Base-by-base conservation (phyloP, 1,140 invertebrate genomes). In the Sitophilus oryzae region DNA sequence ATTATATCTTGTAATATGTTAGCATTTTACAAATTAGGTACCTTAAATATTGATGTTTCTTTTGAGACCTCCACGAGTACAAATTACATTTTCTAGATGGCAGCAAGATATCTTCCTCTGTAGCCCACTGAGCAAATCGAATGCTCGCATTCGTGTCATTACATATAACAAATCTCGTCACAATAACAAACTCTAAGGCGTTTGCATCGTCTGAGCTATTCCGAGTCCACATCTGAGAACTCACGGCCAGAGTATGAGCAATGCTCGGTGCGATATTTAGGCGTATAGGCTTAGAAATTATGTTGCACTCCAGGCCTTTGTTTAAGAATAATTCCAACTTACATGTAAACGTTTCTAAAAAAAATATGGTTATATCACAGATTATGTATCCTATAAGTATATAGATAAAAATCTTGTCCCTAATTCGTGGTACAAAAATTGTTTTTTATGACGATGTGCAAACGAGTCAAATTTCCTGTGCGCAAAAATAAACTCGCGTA, bases 91-190 rank as follows among this genome's bases (percentile, higher is more conserved):
- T 73, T 34, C 82, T 75, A 0, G 81, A 77, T 2, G 77, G 72
- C 1, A 92, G 61, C 0, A 82, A 64, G 19, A 89, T 77, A 41
- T 80, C 78, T 66, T 92, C 88, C 41, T 85, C 81, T 0, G 85
- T 87, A 1, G 75, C 78, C 41, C 77, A 76, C 73, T 93, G 89
- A 0, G 86, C 84, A 64, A 91, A 80, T 14, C 83, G 74, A 21
- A 87, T 64, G 8, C 76, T 66, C 8, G 76, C 56, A 36, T 79
- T 77, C 10, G 81, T 85, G 48, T 89, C 79, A 68, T 92, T 92
- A 25, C 85, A 85, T 4, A 92, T 72, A 1, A 88, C 74, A 60
- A 83, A 86, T 51, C 82, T 73, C 14, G 76, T 77, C 2, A 79
- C 68, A 1, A 80, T 53, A 10, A 79, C 66, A 30, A 77, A 70